Evolutionary conservation across 2,113 vertebrate genomes (phyloP).

Genomic region (Gambusia holbrooki): DNA sequence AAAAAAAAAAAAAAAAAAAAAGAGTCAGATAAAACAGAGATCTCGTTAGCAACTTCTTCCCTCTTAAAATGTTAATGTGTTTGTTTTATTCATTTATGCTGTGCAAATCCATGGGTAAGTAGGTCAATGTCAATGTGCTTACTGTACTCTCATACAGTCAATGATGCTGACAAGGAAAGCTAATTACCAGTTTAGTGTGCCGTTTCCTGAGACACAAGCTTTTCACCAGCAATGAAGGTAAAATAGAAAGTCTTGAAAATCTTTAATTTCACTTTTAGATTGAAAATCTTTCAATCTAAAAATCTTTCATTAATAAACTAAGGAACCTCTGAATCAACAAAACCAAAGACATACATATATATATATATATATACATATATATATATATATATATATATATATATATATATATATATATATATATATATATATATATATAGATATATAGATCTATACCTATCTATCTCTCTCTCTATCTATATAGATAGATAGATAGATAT

Average conservation of each 20-base stretch:
- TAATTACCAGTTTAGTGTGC: conserved; percentile 25
- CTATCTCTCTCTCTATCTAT: too few relatives aligned
- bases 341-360: background rate
- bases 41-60: conserved; percentile 4
- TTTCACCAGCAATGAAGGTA: conserved; percentile 22
- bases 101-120: conserved; percentile 3
- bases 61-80: background rate
- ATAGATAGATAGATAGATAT: too few relatives aligned
- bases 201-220: conserved; percentile 28
- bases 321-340: background rate
- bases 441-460: too few relatives aligned
- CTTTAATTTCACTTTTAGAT: conserved; percentile 18
- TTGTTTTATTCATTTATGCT: background rate
- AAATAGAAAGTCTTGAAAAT: conserved; percentile 27
- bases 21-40: background rate
- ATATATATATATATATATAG: too few relatives aligned
- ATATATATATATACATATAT: too few relatives aligned
- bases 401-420: too few relatives aligned
- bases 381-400: too few relatives aligned
- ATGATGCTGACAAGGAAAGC: conserved; percentile 16
- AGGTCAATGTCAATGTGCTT: conserved; percentile 21
- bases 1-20: too few relatives aligned
- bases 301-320: conserved; percentile 31
- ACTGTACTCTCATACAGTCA: conserved; percentile 2
- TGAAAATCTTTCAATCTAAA: conserved; percentile 4